Percentiles rank a stretch among this genome's conserved stretches.
phyloP scores from a whole-genome alignment of 2,797 vertebrate species.

The Eleutherodactylus coqui region DNA sequence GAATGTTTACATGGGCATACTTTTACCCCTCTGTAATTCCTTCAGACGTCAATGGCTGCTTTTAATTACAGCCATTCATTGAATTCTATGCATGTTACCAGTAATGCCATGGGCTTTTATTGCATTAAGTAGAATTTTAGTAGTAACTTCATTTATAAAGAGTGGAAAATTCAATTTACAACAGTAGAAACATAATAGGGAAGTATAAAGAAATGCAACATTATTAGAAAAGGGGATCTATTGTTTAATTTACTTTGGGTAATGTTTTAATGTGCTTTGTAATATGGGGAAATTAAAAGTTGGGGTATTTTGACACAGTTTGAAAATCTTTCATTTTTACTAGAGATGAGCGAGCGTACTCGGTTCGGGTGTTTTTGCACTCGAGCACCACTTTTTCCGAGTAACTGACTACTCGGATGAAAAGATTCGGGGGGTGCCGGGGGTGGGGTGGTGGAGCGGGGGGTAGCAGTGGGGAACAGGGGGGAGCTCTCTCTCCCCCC shows the following conservation, averaged over 20 bases:
- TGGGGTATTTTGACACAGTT: not conserved
- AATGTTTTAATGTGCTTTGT: not conserved
- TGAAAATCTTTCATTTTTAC: not conserved
- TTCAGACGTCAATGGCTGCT: conserved; percentile 64
- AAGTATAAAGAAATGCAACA: not conserved
- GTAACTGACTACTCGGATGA: too few relatives aligned
- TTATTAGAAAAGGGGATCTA: not conserved
- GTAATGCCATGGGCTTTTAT: conserved; percentile 66
- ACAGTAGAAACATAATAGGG: conserved; percentile 31
- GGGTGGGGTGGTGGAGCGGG: too few relatives aligned
- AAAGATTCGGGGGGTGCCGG: too few relatives aligned
- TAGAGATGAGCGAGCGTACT: too few relatives aligned
- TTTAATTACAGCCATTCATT: conserved; percentile 63
- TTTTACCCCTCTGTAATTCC: conserved; percentile 67
- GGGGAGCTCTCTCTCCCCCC: too few relatives aligned
- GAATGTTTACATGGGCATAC: conserved; percentile 67
- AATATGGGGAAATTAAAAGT: not conserved
- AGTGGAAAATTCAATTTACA: conserved; percentile 53
- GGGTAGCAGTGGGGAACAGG: too few relatives aligned
- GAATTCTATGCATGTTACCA: conserved; percentile 66
- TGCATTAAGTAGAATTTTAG: conserved; percentile 65
- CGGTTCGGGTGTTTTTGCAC: too few relatives aligned
- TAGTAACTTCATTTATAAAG: conserved; percentile 62
- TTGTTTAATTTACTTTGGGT: not conserved
- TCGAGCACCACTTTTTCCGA: too few relatives aligned